These are phyloP conservation scores for Ceyx erithaca DNA, from an alignment of 2,797 vertebrate genomes.

Conservation along the genomic window DNA sequence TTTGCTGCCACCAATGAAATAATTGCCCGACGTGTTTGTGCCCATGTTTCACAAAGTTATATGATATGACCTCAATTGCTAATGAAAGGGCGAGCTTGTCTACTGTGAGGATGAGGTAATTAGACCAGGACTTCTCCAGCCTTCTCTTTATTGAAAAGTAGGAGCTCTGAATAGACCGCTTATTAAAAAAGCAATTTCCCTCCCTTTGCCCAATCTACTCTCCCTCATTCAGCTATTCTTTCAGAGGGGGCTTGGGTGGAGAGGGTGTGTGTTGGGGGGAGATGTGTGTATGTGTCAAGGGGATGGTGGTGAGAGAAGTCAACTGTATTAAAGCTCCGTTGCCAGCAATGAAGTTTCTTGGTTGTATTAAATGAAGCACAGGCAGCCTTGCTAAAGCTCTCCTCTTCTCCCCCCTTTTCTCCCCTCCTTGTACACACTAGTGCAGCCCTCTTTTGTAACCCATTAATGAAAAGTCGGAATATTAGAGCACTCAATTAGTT, in stretches of 20 bases:
- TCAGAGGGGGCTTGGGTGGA: slow-evolving; percentile 9
- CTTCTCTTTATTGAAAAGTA: slow-evolving; percentile 71
- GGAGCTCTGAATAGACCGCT: slow-evolving; percentile 74
- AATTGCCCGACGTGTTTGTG: slow-evolving; percentile 28
- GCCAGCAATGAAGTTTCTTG: slow-evolving; percentile 48
- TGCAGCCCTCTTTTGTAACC: slow-evolving; percentile 70
- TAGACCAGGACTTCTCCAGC: slow-evolving; percentile 63
- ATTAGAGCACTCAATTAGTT: slow-evolving; percentile 75
- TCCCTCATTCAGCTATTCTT: slow-evolving; percentile 49
- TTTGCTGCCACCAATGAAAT: slow-evolving; percentile 45
- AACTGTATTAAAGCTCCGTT: slow-evolving; percentile 70
- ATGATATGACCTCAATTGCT: slow-evolving; percentile 72
- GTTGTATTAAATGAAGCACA: slow-evolving; percentile 48
- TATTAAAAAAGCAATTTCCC: slow-evolving; percentile 78
- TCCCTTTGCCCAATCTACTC: slow-evolving; percentile 54
- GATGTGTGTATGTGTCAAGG: neutral
- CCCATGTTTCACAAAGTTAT: slow-evolving; percentile 61
- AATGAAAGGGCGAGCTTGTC: slow-evolving; percentile 69
- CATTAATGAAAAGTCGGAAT: slow-evolving; percentile 78
- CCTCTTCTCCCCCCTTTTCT: neutral
- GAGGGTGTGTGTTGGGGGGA: neutral
- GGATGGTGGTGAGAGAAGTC: slow-evolving; percentile 52
- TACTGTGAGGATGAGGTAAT: slow-evolving; percentile 66
- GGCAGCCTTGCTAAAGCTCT: slow-evolving; percentile 41
- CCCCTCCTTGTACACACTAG: slow-evolving; percentile 46